Conservation (phyloP, 2,888 invertebrate genomes). For the Cecidostiba fungosa region DNA sequence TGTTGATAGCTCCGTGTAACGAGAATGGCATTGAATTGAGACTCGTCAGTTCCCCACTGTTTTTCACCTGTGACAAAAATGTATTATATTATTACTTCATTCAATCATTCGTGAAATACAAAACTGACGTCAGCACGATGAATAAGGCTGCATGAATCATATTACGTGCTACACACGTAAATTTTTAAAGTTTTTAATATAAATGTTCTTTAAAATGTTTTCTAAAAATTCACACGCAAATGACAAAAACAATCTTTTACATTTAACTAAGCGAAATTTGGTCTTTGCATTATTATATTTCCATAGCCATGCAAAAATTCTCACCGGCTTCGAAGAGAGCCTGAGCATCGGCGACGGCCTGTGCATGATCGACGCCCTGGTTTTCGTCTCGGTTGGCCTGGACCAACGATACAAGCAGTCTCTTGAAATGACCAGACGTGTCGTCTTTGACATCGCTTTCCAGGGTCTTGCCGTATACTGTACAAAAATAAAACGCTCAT, state of each 20-base stretch:
- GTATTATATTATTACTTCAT: conserved; percentile 21
- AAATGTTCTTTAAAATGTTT: neutral
- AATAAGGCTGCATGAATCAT: neutral
- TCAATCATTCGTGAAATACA: conserved; percentile 25
- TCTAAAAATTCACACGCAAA: neutral
- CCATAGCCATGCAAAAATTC: conserved; percentile 9
- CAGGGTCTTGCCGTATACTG: conserved; percentile 90
- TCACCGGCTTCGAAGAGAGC: conserved; percentile 86
- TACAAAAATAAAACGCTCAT: conserved; percentile 60
- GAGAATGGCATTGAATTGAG: conserved; percentile 92
- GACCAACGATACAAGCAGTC: conserved; percentile 92
- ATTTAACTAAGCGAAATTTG: neutral
- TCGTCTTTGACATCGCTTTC: conserved; percentile 95
- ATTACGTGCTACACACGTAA: neutral
- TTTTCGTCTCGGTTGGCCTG: conserved; percentile 96
- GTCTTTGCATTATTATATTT: neutral
- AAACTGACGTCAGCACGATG: neutral
- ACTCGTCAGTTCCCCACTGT: conserved; percentile 95
- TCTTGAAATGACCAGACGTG: conserved; percentile 97
- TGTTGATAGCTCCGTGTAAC: conserved; percentile 95
- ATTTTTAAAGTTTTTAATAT: neutral
- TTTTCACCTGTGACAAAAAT: conserved; percentile 83
- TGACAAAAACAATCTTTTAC: neutral
- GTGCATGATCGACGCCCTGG: conserved; percentile 90
- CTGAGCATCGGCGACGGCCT: conserved; percentile 92